A percentile compares a stretch with the other conserved stretches of the same genome.
Conservation (phyloP, 1,140 invertebrate genomes). For the Papilio polyxenes region DNA sequence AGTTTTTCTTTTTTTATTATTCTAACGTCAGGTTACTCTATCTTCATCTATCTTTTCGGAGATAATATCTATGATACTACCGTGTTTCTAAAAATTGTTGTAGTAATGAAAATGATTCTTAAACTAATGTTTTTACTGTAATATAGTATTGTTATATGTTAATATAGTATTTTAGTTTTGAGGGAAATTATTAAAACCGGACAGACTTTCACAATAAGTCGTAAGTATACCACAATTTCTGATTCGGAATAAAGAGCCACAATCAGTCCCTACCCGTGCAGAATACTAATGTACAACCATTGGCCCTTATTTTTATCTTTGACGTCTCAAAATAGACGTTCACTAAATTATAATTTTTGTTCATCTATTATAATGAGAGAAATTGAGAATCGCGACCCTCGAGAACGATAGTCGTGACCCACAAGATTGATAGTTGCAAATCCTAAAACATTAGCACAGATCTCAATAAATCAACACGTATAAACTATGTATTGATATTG, state of each 20-base stretch:
- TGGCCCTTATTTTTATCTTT: not conserved
- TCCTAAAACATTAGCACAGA: not conserved
- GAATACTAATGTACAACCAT: conserved; percentile 2
- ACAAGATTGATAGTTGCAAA: not conserved
- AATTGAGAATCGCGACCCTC: not conserved
- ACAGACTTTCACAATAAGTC: not conserved
- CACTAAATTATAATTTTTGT: not conserved
- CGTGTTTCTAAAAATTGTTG: not conserved
- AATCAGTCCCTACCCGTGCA: not conserved
- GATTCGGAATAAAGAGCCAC: not conserved
- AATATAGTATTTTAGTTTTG: not conserved
- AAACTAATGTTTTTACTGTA: not conserved
- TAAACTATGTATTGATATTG: not conserved
- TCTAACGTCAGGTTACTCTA: too few species aligned
- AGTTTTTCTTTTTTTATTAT: too few species aligned
- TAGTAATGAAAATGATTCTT: not conserved
- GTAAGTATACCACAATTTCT: not conserved
- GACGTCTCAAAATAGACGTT: not conserved
- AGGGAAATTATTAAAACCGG: not conserved
- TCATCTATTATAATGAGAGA: too few species aligned
- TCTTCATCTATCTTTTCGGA: too few species aligned
- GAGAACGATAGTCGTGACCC: not conserved
- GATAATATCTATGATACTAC: too few species aligned
- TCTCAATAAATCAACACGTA: not conserved
- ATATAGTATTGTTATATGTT: too few species aligned